Base-by-base conservation (phyloP, 2,113 vertebrate genomes). In the Myiopsitta monachus region DNA sequence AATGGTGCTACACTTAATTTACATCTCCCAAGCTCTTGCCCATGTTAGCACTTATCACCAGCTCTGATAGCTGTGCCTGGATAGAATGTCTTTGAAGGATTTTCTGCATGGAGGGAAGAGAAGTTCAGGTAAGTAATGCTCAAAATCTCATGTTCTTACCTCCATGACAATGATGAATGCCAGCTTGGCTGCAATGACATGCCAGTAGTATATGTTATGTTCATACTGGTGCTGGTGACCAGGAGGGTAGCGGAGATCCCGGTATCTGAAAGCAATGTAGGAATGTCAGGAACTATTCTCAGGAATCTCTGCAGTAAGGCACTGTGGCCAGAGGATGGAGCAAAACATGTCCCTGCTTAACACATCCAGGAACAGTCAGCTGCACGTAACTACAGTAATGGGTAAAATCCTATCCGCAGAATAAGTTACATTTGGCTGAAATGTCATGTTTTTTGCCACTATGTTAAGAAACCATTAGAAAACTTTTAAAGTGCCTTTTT, bases 91-190 rank as follows among this genome's bases (percentile, higher is more conserved):
- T 86, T 47, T 14, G 67, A 57, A 88, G 41, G 76, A 73, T 54
- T 88, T 91, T 82, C 46, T 15, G 2, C 28, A 54, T 3, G 12
- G 73, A 87, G 22, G 17, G 30, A 90, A 67, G n/a, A 85, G 63
- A 52, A 79, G 11, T 54, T 31, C 64, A 30, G 78, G 46, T 13
- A 38, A 66, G 21, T 49, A 51, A 31, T 4, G 17, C 69, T 82
- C 51, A 70, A 44, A 9, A 5, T 23, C 39, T 44, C 2, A 0
- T 7, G 43, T 17, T 69, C 98, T 63, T 90, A 99, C 99, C 98
- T 99, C 99, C 84, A 99, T 97, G 84, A 99, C 98, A 64, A 99
- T 99, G 92, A 99, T 98, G 82, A 99, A 99, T 90, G 99, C 98
- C 97, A 99, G 97, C 96, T 99, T 99, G 96, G 99, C 99, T 74